Percentiles rank a stretch among this genome's conserved stretches.
phyloP scores from a whole-genome alignment of 2,888 invertebrate species.

The Auanema sp. region DNA sequence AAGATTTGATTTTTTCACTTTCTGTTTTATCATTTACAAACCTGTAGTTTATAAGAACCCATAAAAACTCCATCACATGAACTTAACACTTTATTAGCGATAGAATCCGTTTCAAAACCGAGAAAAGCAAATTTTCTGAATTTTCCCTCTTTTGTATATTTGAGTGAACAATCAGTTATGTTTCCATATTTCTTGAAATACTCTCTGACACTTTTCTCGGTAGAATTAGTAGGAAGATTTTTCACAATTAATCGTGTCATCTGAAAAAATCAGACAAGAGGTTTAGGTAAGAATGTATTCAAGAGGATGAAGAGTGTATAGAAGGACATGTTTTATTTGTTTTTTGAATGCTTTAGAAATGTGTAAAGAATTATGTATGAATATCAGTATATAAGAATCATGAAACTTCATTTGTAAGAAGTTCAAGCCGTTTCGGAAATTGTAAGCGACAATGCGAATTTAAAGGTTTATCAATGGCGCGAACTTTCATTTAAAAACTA shows the following conservation, averaged over 20 bases:
- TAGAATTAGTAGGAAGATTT: slow-evolving; percentile 49
- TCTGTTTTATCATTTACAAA: slow-evolving; percentile 36
- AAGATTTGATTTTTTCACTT: slow-evolving; percentile 11
- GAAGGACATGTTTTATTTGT: too few relatives aligned
- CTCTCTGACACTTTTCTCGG: slow-evolving; percentile 49
- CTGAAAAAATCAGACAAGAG: not conserved
- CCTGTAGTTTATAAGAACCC: slow-evolving; percentile 79
- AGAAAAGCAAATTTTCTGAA: slow-evolving; percentile 92
- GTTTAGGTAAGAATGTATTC: not conserved
- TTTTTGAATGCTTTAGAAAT: too few relatives aligned
- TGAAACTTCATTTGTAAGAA: too few relatives aligned
- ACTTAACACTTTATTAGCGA: slow-evolving; percentile 78
- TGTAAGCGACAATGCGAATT: too few relatives aligned
- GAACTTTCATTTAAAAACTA: too few relatives aligned
- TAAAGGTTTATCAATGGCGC: too few relatives aligned
- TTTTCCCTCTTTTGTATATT: slow-evolving; percentile 81
- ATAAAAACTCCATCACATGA: slow-evolving; percentile 84
- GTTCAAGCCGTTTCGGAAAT: too few relatives aligned
- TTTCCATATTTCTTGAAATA: slow-evolving; percentile 45
- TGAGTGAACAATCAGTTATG: slow-evolving; percentile 88
- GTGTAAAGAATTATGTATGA: too few relatives aligned
- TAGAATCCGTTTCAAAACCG: slow-evolving; percentile 81
- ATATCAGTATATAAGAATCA: too few relatives aligned
- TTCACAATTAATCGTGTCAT: slow-evolving; percentile 59
- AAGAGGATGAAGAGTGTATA: too few relatives aligned